A percentile compares a stretch with the other conserved stretches of the same genome.
Evolutionary conservation across 1,140 invertebrate genomes (phyloP).

Genomic region (Sycobia sp.): DNA sequence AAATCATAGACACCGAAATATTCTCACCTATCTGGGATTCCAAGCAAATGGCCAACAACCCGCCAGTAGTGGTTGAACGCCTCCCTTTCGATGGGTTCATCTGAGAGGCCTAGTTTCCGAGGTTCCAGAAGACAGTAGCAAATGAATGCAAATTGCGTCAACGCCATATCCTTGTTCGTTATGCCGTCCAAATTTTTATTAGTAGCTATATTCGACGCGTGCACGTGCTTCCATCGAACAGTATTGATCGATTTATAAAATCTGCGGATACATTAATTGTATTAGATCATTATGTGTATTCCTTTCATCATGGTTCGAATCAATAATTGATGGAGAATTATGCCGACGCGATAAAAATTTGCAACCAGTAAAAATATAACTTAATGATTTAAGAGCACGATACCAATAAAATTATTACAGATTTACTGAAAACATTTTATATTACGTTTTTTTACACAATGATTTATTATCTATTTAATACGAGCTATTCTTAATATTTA

Average conservation of each 20-base stretch:
- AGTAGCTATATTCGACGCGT: slow-evolving; percentile 54
- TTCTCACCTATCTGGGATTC: slow-evolving; percentile 73
- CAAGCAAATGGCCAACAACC: slow-evolving; percentile 76
- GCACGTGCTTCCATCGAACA: slow-evolving; percentile 68
- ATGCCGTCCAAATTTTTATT: slow-evolving; percentile 52
- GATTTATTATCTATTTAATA: too few species aligned
- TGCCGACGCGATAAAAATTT: too few species aligned
- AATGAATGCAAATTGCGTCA: slow-evolving; percentile 84
- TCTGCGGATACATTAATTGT: too few species aligned
- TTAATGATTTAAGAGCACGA: too few species aligned
- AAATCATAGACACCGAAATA: too few species aligned
- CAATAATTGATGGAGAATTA: too few species aligned
- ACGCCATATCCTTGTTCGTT: slow-evolving; percentile 75
- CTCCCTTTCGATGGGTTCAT: slow-evolving; percentile 62
- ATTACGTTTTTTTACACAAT: too few species aligned
- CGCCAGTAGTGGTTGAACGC: slow-evolving; percentile 81
- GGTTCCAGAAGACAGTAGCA: slow-evolving; percentile 71
- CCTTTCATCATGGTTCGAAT: too few species aligned
- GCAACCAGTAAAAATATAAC: too few species aligned
- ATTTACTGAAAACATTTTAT: too few species aligned
- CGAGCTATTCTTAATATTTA: neutral
- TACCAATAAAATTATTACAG: too few species aligned
- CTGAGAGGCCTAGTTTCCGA: slow-evolving; percentile 65
- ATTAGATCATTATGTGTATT: too few species aligned
- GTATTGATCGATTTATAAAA: slow-evolving; percentile 64